Percentiles rank a stretch among this genome's conserved stretches.
phyloP scores from a whole-genome alignment of 2,888 invertebrate genomes.

The Coecobrya sp. region DNA sequence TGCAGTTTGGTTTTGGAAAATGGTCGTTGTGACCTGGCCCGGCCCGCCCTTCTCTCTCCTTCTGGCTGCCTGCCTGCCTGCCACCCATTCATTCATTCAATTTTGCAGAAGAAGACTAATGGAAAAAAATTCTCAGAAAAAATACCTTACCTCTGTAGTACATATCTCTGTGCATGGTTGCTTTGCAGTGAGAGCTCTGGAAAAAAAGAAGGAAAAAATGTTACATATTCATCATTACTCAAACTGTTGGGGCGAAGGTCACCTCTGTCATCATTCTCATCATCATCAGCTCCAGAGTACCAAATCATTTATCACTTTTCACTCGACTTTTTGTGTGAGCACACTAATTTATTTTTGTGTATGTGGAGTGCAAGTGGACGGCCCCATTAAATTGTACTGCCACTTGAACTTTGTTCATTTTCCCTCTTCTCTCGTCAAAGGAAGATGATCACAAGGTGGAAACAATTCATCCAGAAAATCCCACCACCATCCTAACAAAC shows the following conservation, averaged over 20 bases:
- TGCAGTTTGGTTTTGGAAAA: too few species aligned
- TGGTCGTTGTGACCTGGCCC: too few species aligned
- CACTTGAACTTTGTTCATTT: not conserved
- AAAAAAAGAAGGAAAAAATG: conserved; percentile 88
- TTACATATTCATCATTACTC: not conserved
- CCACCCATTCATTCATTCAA: not conserved
- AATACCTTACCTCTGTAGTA: conserved; percentile 93
- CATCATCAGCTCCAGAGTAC: not conserved
- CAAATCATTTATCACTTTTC: not conserved
- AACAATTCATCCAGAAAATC: conserved; percentile 15
- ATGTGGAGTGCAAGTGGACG: not conserved
- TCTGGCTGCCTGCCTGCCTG: not conserved
- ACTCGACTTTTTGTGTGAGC: not conserved
- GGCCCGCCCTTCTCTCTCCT: not conserved
- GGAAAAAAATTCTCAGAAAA: not conserved
- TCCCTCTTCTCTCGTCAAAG: not conserved
- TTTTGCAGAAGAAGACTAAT: not conserved
- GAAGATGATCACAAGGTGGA: not conserved
- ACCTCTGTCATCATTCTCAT: not conserved
- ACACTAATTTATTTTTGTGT: not conserved
- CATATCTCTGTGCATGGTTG: conserved; percentile 97
- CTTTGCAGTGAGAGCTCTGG: conserved; percentile 92
- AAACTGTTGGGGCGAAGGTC: not conserved
- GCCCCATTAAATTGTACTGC: not conserved
- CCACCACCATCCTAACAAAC: not conserved